Evolutionary conservation across 2,888 invertebrate genomes (phyloP), one percentile per base, ranked within the genome.

Genomic region (Sialis fuliginosa): DNA sequence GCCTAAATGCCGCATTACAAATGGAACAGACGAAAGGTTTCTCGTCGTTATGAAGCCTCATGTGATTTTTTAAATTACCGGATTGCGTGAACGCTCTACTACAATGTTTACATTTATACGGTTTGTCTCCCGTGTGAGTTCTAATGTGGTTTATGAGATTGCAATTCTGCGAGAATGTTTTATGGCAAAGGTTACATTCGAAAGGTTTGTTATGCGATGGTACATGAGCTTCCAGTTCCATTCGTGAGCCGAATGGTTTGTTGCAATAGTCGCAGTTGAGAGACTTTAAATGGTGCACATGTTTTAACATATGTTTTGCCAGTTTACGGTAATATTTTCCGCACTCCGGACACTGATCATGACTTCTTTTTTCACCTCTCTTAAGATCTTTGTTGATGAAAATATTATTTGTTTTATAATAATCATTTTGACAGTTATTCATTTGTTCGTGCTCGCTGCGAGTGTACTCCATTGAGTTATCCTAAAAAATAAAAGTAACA

Each of bases 1-100:
- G 55, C 39, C 54, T 52, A 48, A 55, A 55, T 7, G 51, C 50
- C 34, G 51, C 48, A 12, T 46, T 43, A 44, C 55, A 55, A 10
- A 53, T 45, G 39, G 47, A 51, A 46, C 55, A 55, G 6, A 50
- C 48, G 47, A 51, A 54, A 6, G 55, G 55, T 43, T 52, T 54
- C 46, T 54, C 54, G 30, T 54, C 54, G 12, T 52, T 52, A 45
- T 55, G 55, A 10, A 54, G 49, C 37, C 54, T 49, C 46, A 52
- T 46, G 42, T 55, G 55, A 40, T 55, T 55, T 40, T 55, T 53
- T 49, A 55, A 51, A 46, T 55, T 55, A n/a, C 54, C 55, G 10
- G 52, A 51, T 46, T 55, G 55, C 4, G 55, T 52, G 47, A 55
- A 55, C n/a, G 50, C 49, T 50, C 54, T 55, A 32, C 48, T 50